phyloP scores from a whole-genome alignment of 1,140 invertebrate species.

The Elymnias hypermnestra region DNA sequence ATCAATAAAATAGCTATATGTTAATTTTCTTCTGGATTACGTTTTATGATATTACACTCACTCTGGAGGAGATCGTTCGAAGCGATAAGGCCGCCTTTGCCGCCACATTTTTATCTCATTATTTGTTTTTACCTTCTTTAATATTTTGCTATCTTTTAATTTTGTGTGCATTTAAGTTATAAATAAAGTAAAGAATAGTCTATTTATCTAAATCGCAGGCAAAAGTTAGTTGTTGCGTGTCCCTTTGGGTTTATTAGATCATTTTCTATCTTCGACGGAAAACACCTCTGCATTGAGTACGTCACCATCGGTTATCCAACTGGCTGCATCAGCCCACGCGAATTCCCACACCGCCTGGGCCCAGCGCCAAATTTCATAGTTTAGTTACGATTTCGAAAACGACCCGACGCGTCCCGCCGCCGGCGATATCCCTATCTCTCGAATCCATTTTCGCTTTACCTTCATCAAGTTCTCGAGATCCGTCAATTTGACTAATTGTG shows the following conservation, averaged over 20 bases:
- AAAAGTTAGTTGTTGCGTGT: no score
- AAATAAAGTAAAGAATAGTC: no score
- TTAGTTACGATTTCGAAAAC: slow-evolving; percentile 75
- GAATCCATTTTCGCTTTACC: slow-evolving; percentile 52
- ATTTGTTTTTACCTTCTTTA: slow-evolving; percentile 8
- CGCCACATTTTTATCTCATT: no score
- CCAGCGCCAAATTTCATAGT: slow-evolving; percentile 64
- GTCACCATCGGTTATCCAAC: slow-evolving; percentile 63
- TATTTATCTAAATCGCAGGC: no score
- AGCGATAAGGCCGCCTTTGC: no score
- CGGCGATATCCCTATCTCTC: slow-evolving; percentile 61
- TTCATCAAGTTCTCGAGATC: slow-evolving; percentile 53
- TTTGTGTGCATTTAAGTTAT: no score
- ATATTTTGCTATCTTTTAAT: slow-evolving; percentile 39
- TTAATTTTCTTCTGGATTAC: no score
- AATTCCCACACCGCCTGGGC: slow-evolving; percentile 64
- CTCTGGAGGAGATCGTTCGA: no score
- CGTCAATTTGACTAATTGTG: slow-evolving; percentile 31
- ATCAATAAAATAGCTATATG: no score
- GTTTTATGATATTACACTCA: no score
- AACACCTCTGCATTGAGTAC: slow-evolving; percentile 68
- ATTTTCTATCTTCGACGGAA: slow-evolving; percentile 67
- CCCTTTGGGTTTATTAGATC: slow-evolving; percentile 47
- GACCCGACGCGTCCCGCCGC: slow-evolving; percentile 73
- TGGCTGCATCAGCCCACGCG: slow-evolving; percentile 59